These are phyloP conservation scores for Corythucha ciliata DNA, from an alignment of 2,888 invertebrate species.

Conservation along the genomic window DNA sequence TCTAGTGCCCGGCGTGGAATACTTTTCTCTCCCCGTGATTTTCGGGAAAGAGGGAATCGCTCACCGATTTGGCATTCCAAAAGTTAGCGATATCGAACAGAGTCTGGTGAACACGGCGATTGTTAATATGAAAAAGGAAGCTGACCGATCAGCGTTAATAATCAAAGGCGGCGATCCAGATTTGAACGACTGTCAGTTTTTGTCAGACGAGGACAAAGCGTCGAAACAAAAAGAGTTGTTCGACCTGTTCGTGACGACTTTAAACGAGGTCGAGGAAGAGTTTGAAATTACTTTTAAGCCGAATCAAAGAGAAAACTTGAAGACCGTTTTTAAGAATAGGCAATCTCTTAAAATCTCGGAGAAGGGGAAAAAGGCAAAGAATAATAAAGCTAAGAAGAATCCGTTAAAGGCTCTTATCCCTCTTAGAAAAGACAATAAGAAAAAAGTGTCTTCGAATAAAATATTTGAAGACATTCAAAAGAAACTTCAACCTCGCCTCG, in stretches of 20 bases:
- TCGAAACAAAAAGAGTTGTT: slow-evolving; percentile 18
- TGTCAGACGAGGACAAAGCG: slow-evolving; percentile 7
- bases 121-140: slow-evolving; percentile 21
- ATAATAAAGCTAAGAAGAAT: too few species aligned
- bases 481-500: too few species aligned
- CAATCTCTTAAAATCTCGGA: too few species aligned
- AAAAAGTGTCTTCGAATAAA: slow-evolving; percentile 9
- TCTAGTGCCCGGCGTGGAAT: slow-evolving; percentile 26
- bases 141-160: slow-evolving; percentile 18
- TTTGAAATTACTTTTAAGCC: background rate
- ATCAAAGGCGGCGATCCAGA: slow-evolving; percentile 17
- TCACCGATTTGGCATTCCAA: slow-evolving; percentile 25
- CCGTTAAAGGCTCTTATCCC: too few species aligned
- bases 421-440: too few species aligned
- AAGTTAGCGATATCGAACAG: slow-evolving; percentile 22
- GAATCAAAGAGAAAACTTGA: too few species aligned
- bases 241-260: slow-evolving; percentile 18
- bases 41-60: slow-evolving; percentile 25
- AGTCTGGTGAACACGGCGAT: slow-evolving; percentile 25
- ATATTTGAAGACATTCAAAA: too few species aligned
- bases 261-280: slow-evolving; percentile 2
- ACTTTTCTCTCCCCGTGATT: slow-evolving; percentile 27
- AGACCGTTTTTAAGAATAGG: too few species aligned
- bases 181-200: slow-evolving; percentile 9
- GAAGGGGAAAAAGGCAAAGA: too few species aligned